Base-by-base conservation (phyloP, 2,113 vertebrate genomes). In the Panurus biarmicus region DNA sequence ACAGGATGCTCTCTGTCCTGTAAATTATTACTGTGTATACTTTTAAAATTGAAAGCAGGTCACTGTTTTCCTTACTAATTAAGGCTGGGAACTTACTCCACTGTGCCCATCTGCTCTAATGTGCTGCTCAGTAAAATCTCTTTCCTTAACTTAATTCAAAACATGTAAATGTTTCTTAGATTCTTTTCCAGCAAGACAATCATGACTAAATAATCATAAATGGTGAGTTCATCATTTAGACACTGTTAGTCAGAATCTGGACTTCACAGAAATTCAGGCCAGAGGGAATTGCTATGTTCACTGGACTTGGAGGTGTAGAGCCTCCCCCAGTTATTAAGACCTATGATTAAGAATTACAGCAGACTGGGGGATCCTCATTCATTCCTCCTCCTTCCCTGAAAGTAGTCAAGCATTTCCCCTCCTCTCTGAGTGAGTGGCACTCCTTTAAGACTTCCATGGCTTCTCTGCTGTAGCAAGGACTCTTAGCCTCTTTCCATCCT, bases 51-150 rank as follows among this genome's bases (percentile, higher is more conserved):
- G 79, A 89, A 88, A 95, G 53, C 73, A 88, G 64, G 93, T 95
- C 94, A 94, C 87, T 88, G 67, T 87, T 95, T 94, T 80, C n/a
- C 60, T 67, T 88, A 22, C 14, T 83, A 86, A 87, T 95, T 91
- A 91, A 66, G 51, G 10, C 20, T 80, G n/a, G 29, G 85, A 83
- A 38, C 31, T 87, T 89, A 67, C 74, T 95, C 71, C 4, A 3
- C 62, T 87, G 36, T 83, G 62, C 33, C n/a, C n/a, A 36, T 78
- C 67, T 62, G 47, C 78, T 85, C 91, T 89, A 89, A 89, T 71
- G 38, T 79, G 36, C 60, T 90, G 12, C 64, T 90, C 11, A 45
- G 28, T 82, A 83, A 94, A 83, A 66, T 42, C 36, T 70, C 33
- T 67, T 6, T 76, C 66, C 71, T 85, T 77, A 77, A 86, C 38